These are phyloP conservation scores for Dasyurus viverrinus DNA, from an alignment of 2,113 vertebrate genomes.

Conservation along the genomic window DNA sequence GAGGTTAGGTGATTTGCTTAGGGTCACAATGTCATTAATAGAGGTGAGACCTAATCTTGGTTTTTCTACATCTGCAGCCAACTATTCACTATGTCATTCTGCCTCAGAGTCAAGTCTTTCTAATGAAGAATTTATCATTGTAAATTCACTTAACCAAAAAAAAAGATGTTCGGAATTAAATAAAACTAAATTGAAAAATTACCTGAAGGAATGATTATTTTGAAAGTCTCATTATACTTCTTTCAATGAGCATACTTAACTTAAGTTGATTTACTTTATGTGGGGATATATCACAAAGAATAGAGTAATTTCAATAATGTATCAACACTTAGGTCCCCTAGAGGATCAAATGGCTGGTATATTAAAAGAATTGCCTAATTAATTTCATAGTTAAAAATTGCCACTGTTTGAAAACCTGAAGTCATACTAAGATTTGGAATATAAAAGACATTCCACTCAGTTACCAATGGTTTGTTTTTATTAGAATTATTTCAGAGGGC, in stretches of 20 bases:
- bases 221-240: constrained; percentile 46
- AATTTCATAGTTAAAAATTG: constrained; percentile 33
- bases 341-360: constrained; percentile 44
- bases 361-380: constrained; percentile 56
- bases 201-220: constrained; percentile 39
- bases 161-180: constrained; percentile 18
- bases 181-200: constrained; percentile 27
- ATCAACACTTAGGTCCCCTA: constrained; percentile 52
- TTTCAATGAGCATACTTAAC: constrained; percentile 51
- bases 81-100: neutral
- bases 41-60: neutral
- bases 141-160: constrained; percentile 32
- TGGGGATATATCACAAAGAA: constrained; percentile 45
- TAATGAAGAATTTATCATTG: constrained; percentile 33
- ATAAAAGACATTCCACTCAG: constrained; percentile 28
- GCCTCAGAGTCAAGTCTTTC: constrained; percentile 26
- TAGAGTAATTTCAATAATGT: constrained; percentile 58
- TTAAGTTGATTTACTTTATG: constrained; percentile 12
- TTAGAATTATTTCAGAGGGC: constrained; percentile 33
- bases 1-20: neutral
- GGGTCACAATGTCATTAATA: neutral
- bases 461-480: neutral
- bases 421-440: neutral
- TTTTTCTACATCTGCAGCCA: neutral
- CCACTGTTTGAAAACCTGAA: constrained; percentile 32